A percentile compares a stretch with the other conserved stretches of the same genome.
phyloP scores from a whole-genome alignment of 2,113 vertebrate species.

The Eublepharis macularius region DNA sequence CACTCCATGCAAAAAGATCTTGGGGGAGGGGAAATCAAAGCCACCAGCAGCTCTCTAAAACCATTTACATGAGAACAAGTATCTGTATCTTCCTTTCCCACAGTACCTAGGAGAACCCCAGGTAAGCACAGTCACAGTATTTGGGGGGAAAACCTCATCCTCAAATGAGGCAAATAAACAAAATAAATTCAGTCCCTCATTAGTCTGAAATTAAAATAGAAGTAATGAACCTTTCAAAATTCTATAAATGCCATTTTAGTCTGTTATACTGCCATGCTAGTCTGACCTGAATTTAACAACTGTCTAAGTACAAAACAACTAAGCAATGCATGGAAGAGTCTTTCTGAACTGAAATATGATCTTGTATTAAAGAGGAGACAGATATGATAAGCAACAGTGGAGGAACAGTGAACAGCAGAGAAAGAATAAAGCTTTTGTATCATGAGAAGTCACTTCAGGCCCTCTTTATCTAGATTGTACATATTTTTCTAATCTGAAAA shows the following conservation, averaged over 20 bases:
- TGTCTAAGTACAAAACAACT: neutral
- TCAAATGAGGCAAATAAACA: no score
- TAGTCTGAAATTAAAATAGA: neutral
- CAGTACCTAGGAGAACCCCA: no score
- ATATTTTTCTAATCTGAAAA: neutral
- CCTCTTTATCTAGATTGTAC: neutral
- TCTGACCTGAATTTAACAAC: no score
- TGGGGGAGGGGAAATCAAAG: no score
- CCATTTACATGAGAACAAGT: no score
- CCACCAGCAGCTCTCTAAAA: no score
- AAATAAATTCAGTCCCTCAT: neutral
- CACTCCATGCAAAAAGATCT: no score
- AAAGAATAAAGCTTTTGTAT: neutral
- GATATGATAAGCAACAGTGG: neutral
- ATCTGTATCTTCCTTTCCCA: no score
- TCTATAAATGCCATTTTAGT: neutral
- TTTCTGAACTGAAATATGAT: neutral
- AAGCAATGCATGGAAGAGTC: neutral
- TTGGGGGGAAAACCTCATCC: no score
- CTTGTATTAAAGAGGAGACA: neutral
- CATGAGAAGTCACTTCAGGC: no score
- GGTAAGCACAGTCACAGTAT: no score
- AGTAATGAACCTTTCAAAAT: neutral
- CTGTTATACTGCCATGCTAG: no score
- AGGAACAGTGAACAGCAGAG: neutral